phyloP scores from a whole-genome alignment of 2,113 vertebrate species.

The Cranoglanis bouderius region DNA sequence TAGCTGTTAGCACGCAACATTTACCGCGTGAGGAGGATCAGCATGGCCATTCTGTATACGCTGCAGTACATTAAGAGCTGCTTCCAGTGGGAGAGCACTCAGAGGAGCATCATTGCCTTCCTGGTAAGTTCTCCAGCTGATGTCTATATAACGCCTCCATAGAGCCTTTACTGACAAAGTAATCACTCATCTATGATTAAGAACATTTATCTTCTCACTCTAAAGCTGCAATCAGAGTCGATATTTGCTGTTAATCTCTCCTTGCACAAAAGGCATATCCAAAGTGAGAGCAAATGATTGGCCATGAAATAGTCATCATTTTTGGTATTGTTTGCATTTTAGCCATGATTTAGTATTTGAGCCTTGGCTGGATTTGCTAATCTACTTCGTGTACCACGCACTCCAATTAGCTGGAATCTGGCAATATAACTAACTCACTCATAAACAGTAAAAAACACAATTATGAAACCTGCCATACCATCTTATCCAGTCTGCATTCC shows the following conservation, averaged over 20 bases:
- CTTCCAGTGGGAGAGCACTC: constrained; percentile 93
- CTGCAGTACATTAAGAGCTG: constrained; percentile 96
- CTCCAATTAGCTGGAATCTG: not conserved
- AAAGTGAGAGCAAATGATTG: not conserved
- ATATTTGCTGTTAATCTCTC: not conserved
- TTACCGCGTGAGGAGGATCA: constrained; percentile 92
- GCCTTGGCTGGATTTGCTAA: not conserved
- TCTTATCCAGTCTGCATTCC: not conserved
- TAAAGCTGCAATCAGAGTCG: not conserved
- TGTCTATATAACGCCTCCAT: constrained; percentile 29
- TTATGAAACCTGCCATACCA: not conserved
- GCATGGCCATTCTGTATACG: constrained; percentile 88
- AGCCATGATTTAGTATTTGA: not conserved
- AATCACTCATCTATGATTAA: constrained; percentile 34
- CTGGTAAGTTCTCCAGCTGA: constrained; percentile 80
- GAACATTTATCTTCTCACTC: constrained; percentile 26
- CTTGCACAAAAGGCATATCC: not conserved
- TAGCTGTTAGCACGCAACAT: constrained; percentile 94
- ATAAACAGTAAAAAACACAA: not conserved
- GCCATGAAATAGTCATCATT: not conserved
- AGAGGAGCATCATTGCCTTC: constrained; percentile 87
- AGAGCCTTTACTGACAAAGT: constrained; percentile 36
- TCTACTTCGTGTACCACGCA: not conserved
- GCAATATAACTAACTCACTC: not conserved
- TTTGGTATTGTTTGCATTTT: not conserved